A percentile compares a stretch with the other conserved stretches of the same genome.
These are phyloP conservation scores for Alexandromys fortis DNA, from an alignment of 2,113 vertebrate genomes.

Conservation along the genomic window DNA sequence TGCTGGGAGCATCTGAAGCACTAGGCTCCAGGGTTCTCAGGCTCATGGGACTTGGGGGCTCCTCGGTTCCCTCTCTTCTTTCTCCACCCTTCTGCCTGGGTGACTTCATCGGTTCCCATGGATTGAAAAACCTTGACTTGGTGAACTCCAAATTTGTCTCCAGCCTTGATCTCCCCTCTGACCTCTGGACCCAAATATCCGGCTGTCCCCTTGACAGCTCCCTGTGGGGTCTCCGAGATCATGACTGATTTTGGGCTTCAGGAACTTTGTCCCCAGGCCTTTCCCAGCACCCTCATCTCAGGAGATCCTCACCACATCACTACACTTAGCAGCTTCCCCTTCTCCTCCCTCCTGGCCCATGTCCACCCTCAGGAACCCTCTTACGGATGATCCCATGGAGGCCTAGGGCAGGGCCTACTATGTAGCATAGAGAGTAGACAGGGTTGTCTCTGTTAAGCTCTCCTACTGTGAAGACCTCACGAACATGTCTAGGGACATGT, in stretches of 20 bases:
- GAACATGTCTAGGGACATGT: not conserved
- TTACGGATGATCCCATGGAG: not conserved
- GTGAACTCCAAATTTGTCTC: slow-evolving; percentile 68
- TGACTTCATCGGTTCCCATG: slow-evolving; percentile 72
- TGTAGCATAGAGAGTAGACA: accelerated
- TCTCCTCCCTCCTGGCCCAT: not conserved
- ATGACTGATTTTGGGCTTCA: not conserved
- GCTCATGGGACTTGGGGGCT: not conserved
- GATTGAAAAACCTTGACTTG: slow-evolving; percentile 52
- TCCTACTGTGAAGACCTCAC: not conserved
- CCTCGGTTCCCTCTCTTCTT: not conserved
- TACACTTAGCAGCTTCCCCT: accelerated
- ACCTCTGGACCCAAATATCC: slow-evolving; percentile 42
- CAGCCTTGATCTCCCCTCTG: slow-evolving; percentile 14
- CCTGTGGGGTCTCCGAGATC: slow-evolving; percentile 49
- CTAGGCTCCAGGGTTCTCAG: not conserved
- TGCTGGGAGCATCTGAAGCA: not conserved
- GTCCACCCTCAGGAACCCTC: accelerated
- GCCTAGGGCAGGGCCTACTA: too few relatives aligned
- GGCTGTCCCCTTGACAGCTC: slow-evolving; percentile 41
- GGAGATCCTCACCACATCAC: accelerated
- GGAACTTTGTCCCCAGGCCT: not conserved
- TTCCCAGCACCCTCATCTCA: not conserved
- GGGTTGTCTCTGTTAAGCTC: not conserved
- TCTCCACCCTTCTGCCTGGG: not conserved